Base-by-base conservation (phyloP, 1,140 invertebrate species). In the Sesamia nonagrioides region DNA sequence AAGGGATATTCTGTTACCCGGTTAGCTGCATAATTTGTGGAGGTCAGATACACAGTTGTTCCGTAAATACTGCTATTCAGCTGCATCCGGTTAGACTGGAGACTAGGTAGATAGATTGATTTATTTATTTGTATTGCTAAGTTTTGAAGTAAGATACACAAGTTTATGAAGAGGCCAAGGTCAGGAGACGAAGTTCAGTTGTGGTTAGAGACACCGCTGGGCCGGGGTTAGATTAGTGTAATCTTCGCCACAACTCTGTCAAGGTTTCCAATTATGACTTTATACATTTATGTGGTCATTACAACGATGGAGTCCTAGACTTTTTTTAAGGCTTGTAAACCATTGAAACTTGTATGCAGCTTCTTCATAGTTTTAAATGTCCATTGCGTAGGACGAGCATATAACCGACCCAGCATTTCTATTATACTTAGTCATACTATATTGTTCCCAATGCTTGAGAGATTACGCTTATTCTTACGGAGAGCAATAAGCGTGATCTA, bases 141-240 rank as follows among this genome's bases (percentile, higher is more conserved):
- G 21, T 27, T 68, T 58, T 58, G 27, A 13, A 18, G 48, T 56
- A 27, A 56, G 42, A 73, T 33, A 73, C 35, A 42, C 50, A 73
- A 58, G 69, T 52, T 76, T 76, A 11, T 35, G 58, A 37, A 48
- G 40, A 63, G 58, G 82, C 68, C 81, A 84, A 86, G 84, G 86
- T 86, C 84, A 85, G 42, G 27, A 75, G 48, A 72, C 54, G 78
- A 83, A 87, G 84, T 87, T 89, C 82, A 87, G 45, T 78, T 89
- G 88, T 82, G 89, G 89, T 91, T 82, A 80, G 52, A 73, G 71
- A 50, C 76, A 73, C 71, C 73, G 56, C 69, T 13, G 42, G 21
- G 75, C 40, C 76, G 72, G 78, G 80, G 77, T 82, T 86, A 86
- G 87, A 90, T 90, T 88, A 89, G 86, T 84, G 87, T 90, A 90